A percentile compares a stretch with the other conserved stretches of the same genome.
Evolutionary conservation across 2,888 invertebrate genomes (phyloP).

Genomic region (Gastrophysa polygoni): DNA sequence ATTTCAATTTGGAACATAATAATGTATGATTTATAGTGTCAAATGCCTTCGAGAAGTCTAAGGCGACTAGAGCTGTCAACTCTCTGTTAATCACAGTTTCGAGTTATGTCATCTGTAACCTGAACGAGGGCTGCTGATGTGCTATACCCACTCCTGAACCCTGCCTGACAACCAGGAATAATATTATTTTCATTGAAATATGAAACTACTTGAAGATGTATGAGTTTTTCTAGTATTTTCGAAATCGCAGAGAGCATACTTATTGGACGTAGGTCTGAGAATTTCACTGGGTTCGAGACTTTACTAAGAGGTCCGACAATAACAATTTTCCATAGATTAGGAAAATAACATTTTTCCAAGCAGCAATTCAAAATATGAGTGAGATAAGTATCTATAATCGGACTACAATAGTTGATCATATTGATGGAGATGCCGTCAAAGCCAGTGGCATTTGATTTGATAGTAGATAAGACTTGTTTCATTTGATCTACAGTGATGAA

Average conservation of each 20-base stretch:
- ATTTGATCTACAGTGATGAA: conserved; percentile 1
- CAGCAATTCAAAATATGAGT: conserved; percentile 7
- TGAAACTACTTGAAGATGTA: background rate
- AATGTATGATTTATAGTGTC: no score
- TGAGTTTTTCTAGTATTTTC: background rate
- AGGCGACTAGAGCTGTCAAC: no score
- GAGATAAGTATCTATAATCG: conserved; percentile 13
- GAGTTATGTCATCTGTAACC: no score
- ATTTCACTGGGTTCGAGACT: conserved; percentile 8
- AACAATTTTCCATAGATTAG: conserved; percentile 7
- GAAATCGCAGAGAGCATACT: conserved; percentile 13
- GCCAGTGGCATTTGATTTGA: conserved; percentile 3
- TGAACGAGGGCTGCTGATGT: no score
- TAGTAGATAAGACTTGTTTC: conserved; percentile 1
- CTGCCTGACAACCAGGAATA: no score
- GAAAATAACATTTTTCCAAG: conserved; percentile 10
- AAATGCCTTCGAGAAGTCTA: no score
- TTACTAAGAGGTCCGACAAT: conserved; percentile 9
- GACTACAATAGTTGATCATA: conserved; percentile 11
- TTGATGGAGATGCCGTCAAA: background rate
- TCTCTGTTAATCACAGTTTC: no score
- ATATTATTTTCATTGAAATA: background rate
- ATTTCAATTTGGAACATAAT: no score
- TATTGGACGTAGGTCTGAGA: conserved; percentile 14
- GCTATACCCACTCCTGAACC: no score